These are phyloP conservation scores for Albula glossodonta DNA, from an alignment of 2,113 vertebrate species.

Conservation along the genomic window DNA sequence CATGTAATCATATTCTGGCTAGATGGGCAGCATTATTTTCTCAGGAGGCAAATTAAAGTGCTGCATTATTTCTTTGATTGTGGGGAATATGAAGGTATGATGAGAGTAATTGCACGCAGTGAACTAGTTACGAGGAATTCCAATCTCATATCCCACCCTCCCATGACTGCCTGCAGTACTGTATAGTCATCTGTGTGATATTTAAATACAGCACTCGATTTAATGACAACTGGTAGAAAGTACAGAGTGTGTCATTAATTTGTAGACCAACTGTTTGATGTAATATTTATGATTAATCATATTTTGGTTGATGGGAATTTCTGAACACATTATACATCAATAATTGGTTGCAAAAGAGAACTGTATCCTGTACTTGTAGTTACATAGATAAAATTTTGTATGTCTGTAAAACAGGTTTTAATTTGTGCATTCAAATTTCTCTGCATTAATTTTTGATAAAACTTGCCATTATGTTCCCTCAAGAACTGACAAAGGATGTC, in stretches of 20 bases:
- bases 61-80: conserved; percentile 16
- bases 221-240: background rate
- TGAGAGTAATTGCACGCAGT: background rate
- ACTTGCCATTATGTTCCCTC: too few species aligned
- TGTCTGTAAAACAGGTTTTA: too few species aligned
- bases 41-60: conserved; percentile 20
- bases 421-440: too few species aligned
- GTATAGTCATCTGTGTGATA: background rate
- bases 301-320: background rate
- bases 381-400: too few species aligned
- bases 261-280: background rate
- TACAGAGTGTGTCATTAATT: background rate
- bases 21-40: conserved; percentile 38
- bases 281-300: background rate
- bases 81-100: background rate
- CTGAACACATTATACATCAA: background rate
- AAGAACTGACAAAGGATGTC: too few species aligned
- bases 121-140: background rate
- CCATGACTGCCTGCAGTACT: background rate
- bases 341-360: background rate
- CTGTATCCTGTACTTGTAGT: too few species aligned
- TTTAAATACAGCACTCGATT: background rate
- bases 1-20: conserved; percentile 35
- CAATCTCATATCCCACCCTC: conserved; percentile 17
- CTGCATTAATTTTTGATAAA: too few species aligned